Conservation (phyloP, 2,113 vertebrate species). For the Epinephelus lanceolatus region DNA sequence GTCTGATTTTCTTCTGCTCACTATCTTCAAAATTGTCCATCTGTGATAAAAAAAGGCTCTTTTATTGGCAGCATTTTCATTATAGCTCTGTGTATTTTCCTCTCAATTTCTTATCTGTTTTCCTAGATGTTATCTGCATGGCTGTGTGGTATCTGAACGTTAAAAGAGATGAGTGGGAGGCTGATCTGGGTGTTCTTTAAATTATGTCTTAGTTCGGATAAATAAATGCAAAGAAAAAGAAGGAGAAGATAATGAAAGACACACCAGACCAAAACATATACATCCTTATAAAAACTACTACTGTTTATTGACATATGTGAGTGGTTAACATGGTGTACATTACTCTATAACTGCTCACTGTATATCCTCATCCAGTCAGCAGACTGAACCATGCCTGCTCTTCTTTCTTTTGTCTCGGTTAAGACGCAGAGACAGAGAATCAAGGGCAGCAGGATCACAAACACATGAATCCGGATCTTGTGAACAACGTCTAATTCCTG, state of each 20-base stretch:
- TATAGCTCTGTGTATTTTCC: constrained; percentile 27
- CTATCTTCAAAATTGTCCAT: background rate
- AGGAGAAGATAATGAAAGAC: constrained; percentile 51
- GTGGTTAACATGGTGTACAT: constrained; percentile 31
- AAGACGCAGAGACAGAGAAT: constrained; percentile 49
- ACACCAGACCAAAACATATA: constrained; percentile 54
- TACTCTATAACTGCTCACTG: constrained; percentile 30
- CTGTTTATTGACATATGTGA: constrained; percentile 57
- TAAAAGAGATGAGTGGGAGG: constrained; percentile 48
- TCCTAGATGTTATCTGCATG: constrained; percentile 49
- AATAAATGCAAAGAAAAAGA: constrained; percentile 52
- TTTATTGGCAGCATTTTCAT: constrained; percentile 3
- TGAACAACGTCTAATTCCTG: constrained; percentile 78
- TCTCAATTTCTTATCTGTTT: constrained; percentile 29
- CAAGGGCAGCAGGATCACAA: constrained; percentile 70
- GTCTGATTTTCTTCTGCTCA: background rate
- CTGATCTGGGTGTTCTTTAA: constrained; percentile 49
- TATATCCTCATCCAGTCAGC: background rate
- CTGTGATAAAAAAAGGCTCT: background rate
- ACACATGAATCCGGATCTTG: constrained; percentile 74
- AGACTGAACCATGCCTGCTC: background rate
- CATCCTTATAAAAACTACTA: constrained; percentile 47
- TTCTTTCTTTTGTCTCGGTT: constrained; percentile 47
- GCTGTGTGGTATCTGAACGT: constrained; percentile 21
- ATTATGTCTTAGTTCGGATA: constrained; percentile 55